Conservation (phyloP, 2,113 vertebrate genomes). For the Nicator chloris region DNA sequence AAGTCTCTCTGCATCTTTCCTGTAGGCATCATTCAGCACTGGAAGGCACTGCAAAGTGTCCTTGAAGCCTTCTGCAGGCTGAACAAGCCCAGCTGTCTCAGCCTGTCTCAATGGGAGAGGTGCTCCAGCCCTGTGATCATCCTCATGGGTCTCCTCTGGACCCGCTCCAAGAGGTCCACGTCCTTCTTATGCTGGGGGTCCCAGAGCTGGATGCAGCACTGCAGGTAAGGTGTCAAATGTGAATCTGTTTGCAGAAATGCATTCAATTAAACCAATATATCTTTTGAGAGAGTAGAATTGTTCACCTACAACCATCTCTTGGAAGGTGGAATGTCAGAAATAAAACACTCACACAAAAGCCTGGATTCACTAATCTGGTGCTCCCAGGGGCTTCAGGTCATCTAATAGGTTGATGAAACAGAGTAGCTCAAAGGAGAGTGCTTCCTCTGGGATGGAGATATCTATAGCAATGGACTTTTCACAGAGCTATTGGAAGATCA, state of each 20-base stretch:
- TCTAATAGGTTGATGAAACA: conserved; percentile 39
- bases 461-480: background rate
- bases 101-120: background rate
- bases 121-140: background rate
- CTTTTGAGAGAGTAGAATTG: background rate
- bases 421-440: background rate
- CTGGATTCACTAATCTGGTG: background rate
- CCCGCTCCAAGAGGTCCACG: fast-evolving
- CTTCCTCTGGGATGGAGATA: background rate
- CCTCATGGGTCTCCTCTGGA: background rate
- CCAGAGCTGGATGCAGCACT: background rate
- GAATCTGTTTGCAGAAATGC: background rate
- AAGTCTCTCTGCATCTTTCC: background rate
- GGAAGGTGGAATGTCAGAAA: background rate
- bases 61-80: background rate
- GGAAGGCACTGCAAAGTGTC: background rate
- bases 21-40: background rate
- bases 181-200: background rate
- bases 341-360: background rate
- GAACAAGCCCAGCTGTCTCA: background rate
- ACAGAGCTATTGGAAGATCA: conserved; percentile 11
- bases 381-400: conserved; percentile 14
- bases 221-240: background rate
- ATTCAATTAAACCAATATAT: conserved; percentile 13
- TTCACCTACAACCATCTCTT: background rate